These are phyloP conservation scores for Ispidina lecontei DNA, from an alignment of 2,797 vertebrate genomes.

Conservation along the genomic window DNA sequence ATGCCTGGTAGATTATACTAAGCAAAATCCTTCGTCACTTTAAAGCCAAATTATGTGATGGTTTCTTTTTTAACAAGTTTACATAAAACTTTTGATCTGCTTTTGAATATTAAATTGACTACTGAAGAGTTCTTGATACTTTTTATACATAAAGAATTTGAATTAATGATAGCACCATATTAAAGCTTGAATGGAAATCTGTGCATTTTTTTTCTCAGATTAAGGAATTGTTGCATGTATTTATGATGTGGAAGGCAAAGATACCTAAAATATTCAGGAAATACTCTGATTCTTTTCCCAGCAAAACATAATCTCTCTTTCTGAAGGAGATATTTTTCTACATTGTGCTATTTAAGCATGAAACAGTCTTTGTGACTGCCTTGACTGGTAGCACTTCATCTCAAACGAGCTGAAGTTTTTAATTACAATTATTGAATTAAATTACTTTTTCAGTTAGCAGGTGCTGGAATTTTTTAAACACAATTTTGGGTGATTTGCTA, in stretches of 20 bases:
- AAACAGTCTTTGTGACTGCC: neutral
- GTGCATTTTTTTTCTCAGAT: neutral
- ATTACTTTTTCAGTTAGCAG: neutral
- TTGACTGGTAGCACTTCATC: conserved; percentile 13
- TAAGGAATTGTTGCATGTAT: neutral
- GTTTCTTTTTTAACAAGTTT: conserved; percentile 49
- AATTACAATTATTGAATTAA: neutral
- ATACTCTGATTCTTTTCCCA: neutral
- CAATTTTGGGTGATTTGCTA: neutral
- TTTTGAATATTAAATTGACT: conserved; percentile 58
- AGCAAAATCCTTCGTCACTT: conserved; percentile 48
- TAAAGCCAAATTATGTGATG: conserved; percentile 36
- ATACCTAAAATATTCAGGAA: conserved; percentile 25
- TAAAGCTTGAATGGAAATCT: neutral
- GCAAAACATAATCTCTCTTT: neutral
- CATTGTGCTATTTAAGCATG: conserved; percentile 18
- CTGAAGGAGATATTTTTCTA: neutral
- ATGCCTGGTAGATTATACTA: conserved; percentile 37
- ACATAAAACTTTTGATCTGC: conserved; percentile 25
- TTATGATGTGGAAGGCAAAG: conserved; percentile 4
- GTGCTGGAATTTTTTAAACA: neutral
- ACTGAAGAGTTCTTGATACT: conserved; percentile 40
- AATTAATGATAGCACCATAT: neutral
- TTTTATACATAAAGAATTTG: conserved; percentile 17
- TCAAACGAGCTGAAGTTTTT: conserved; percentile 4